These are phyloP conservation scores for Hypomecis atomaria DNA, from an alignment of 2,888 invertebrate genomes.

Conservation along the genomic window DNA sequence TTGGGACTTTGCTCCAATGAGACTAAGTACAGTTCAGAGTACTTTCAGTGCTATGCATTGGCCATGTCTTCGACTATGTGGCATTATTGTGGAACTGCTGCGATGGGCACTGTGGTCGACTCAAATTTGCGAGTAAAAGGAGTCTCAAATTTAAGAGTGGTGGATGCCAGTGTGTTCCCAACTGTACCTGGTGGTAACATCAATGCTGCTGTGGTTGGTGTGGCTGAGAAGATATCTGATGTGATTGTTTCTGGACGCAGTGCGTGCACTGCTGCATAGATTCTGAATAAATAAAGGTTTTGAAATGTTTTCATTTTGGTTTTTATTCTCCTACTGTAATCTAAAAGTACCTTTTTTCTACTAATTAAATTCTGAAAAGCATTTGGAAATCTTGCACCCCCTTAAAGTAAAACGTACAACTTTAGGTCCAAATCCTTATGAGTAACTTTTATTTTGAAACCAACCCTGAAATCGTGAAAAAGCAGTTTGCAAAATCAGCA, in stretches of 20 bases:
- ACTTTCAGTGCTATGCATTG: conserved; percentile 44
- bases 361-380: too few species aligned
- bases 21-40: conserved; percentile 25
- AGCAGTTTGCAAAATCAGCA: too few species aligned
- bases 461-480: too few species aligned
- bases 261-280: conserved; percentile 13
- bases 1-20: conserved; percentile 22
- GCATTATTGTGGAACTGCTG: conserved; percentile 46
- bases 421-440: too few species aligned
- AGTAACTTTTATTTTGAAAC: too few species aligned
- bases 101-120: conserved; percentile 46
- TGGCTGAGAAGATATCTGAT: conserved; percentile 42
- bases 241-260: conserved; percentile 25
- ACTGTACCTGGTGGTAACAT: conserved; percentile 36
- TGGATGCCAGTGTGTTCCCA: conserved; percentile 42
- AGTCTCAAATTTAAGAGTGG: conserved; percentile 35
- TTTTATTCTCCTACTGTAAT: too few species aligned
- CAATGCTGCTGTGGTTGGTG: conserved; percentile 28
- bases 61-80: conserved; percentile 45
- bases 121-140: conserved; percentile 35
- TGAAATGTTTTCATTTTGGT: too few species aligned
- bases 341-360: too few species aligned
- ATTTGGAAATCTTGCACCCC: too few species aligned
- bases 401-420: too few species aligned
- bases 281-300: neutral